Conservation (phyloP, 2,113 vertebrate genomes). For the Microtus montanus region DNA sequence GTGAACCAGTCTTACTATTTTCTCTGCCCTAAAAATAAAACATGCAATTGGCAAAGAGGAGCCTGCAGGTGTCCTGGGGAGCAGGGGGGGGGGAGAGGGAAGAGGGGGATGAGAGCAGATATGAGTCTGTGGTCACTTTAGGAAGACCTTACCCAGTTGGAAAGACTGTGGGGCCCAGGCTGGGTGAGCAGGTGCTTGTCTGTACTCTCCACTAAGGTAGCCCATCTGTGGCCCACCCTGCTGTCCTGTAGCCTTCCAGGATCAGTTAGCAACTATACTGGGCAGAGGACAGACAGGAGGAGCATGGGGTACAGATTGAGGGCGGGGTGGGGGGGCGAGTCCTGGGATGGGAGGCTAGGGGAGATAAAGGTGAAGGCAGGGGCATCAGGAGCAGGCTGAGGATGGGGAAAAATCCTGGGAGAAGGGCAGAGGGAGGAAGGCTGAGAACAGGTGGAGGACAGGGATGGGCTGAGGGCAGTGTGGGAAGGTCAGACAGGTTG, state of each 20-base stretch:
- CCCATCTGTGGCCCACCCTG: not conserved
- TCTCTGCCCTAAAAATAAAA: not conserved
- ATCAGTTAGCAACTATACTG: rapidly evolving
- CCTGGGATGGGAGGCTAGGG: not conserved
- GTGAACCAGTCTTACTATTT: rapidly evolving
- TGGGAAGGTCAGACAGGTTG: not conserved
- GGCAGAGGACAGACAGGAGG: not conserved
- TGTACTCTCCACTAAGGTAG: not conserved
- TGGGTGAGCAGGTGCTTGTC: not conserved
- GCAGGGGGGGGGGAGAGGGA: rapidly evolving
- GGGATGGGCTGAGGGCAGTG: not conserved
- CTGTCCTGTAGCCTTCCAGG: not conserved
- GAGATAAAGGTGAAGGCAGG: not conserved
- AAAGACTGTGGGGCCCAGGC: not conserved
- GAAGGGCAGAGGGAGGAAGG: not conserved
- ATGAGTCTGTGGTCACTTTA: not conserved
- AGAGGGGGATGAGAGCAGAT: not conserved
- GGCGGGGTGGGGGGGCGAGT: not conserved
- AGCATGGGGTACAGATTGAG: not conserved
- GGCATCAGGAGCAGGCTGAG: not conserved
- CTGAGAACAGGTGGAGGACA: not conserved
- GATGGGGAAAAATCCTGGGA: not conserved
- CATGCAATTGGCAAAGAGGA: not conserved
- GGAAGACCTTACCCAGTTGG: not conserved
- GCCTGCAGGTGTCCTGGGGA: not conserved